Conservation (phyloP, 2,888 invertebrate genomes). For the Ypsolopha scabrella region DNA sequence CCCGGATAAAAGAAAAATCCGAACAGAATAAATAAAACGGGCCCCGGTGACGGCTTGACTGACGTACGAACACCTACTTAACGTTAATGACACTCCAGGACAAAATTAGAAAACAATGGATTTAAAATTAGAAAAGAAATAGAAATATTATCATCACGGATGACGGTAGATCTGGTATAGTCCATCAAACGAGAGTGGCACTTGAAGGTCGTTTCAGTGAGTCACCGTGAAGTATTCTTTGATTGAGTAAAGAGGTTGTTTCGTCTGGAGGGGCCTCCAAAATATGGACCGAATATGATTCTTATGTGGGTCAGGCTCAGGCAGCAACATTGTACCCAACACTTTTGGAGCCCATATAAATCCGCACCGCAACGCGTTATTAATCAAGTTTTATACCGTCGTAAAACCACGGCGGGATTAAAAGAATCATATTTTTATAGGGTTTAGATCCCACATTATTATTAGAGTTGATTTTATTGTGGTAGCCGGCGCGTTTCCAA, state of each 20-base stretch:
- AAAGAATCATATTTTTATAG: constrained; percentile 65
- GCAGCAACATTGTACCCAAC: constrained; percentile 48
- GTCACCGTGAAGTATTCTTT: background rate
- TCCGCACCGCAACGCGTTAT: constrained; percentile 36
- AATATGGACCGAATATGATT: constrained; percentile 36
- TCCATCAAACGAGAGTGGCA: too few species aligned
- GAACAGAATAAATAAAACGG: constrained; percentile 1
- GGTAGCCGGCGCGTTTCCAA: constrained; percentile 53
- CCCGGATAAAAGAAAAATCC: constrained; percentile 17
- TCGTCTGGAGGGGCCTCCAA: constrained; percentile 54
- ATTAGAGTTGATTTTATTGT: constrained; percentile 48
- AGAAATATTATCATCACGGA: too few species aligned
- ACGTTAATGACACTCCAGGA: constrained; percentile 4
- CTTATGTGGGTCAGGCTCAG: constrained; percentile 53
- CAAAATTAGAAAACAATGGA: constrained; percentile 5
- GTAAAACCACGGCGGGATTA: constrained; percentile 62
- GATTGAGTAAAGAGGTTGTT: constrained; percentile 28
- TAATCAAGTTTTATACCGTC: constrained; percentile 64
- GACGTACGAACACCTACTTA: constrained; percentile 5
- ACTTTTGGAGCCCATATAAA: constrained; percentile 28
- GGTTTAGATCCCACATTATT: constrained; percentile 63
- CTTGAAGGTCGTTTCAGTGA: background rate
- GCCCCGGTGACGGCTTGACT: constrained; percentile 7
- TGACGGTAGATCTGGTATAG: too few species aligned
- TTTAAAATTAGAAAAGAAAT: background rate